phyloP scores from a whole-genome alignment of 2,888 invertebrate species.

The Cyclophora punctaria region DNA sequence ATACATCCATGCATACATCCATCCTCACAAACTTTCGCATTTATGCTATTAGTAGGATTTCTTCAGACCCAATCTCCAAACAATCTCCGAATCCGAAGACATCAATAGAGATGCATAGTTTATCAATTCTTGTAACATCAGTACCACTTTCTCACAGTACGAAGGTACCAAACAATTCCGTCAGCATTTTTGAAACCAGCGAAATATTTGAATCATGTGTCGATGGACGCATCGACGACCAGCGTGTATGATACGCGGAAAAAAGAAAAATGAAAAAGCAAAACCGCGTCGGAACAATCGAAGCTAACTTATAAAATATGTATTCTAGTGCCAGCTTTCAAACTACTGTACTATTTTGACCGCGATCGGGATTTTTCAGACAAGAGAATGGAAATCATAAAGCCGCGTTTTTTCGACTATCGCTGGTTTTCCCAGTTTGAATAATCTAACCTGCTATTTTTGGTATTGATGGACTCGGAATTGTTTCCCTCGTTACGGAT shows the following conservation, averaged over 20 bases:
- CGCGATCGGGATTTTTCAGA: constrained; percentile 63
- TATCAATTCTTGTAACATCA: too few relatives aligned
- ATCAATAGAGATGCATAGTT: too few relatives aligned
- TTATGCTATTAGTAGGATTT: too few relatives aligned
- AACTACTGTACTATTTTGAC: constrained; percentile 64
- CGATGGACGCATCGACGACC: constrained; percentile 63
- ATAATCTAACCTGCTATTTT: constrained; percentile 16
- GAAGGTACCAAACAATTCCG: constrained; percentile 48
- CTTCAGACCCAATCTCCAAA: too few relatives aligned
- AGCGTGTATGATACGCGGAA: constrained; percentile 51
- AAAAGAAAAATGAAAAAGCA: constrained; percentile 47
- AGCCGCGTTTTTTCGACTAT: constrained; percentile 25
- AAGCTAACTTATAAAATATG: constrained; percentile 74
- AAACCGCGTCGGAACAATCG: constrained; percentile 69
- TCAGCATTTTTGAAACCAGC: constrained; percentile 46
- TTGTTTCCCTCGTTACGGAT: too few relatives aligned
- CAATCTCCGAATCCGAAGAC: too few relatives aligned
- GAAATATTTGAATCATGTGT: constrained; percentile 51
- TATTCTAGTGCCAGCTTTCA: constrained; percentile 61
- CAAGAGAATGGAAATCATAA: constrained; percentile 44
- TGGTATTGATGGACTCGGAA: constrained; percentile 6
- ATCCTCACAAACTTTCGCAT: too few relatives aligned
- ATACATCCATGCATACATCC: too few relatives aligned
- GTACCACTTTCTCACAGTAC: too few relatives aligned
- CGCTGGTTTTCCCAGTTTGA: constrained; percentile 22